Evolutionary conservation across 92 coral and sea anemone species (phyloP), one percentile per base, ranked within the genome.

Genomic region (Epizoanthus scotinus): DNA sequence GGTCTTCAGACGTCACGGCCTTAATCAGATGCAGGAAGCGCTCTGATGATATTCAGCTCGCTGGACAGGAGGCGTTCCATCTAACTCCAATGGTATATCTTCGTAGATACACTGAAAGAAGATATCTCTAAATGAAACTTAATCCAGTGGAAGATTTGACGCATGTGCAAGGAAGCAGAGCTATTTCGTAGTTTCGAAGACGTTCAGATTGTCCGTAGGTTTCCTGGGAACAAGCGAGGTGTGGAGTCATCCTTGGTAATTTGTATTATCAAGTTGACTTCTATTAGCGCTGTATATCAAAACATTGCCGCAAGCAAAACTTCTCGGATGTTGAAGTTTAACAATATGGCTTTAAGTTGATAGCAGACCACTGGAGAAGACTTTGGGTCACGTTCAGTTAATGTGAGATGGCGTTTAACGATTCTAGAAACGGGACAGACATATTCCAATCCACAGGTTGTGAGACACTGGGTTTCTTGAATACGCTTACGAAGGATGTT

Each of bases 401-500:
- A 27, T 50, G 60, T 14, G 13, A 22, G 56, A 75, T 75, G 81
- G 81, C 63, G 68, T 47, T 21, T 0, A 75, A 75, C 53, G 57
- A 36, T 1, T 38, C 81, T 0, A 52, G 13, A 40, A 55, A 75
- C 12, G 2, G 20, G 0, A 60, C 63, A 12, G 27, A 27, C 31
- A 18, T 18, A 13, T n/a, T 59, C 25, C 53, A 36, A 20, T 4
- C 49, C 7, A 75, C 81, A 20, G 24, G 21, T 4, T 75, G 81
- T 21, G 3, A 68, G 2, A 36, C 59, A 0, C 57, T 75, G 3
- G 57, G 12, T 20, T 75, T 75, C 66, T 34, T 75, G 40, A 60
- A 75, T 55, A 75, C 81, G 14, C 59, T 59, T 57, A 59, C 24
- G 67, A 75, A 59, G 42, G 81, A 75, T 59, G 53, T 75, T 40